A percentile compares a stretch with the other conserved stretches of the same genome.
Conservation (phyloP, 2,113 vertebrate species). For the Coracopsis vasa region DNA sequence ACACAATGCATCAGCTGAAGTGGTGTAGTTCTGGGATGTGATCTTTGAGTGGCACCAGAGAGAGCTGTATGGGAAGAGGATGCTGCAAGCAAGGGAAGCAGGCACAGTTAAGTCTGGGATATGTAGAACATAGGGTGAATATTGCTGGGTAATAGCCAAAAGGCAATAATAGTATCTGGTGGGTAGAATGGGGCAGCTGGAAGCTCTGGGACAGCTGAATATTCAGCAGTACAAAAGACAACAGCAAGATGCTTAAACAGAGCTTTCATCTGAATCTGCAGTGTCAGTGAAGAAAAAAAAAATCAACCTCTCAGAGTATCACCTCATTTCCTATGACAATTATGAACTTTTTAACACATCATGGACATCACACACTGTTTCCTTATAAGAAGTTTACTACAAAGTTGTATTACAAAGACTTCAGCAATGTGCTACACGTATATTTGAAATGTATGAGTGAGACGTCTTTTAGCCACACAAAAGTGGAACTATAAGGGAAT, state of each 20-base stretch:
- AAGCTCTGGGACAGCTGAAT: background rate
- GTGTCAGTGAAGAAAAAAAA: background rate
- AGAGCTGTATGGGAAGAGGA: background rate
- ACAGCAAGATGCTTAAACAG: background rate
- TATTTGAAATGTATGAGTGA: background rate
- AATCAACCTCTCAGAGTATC: background rate
- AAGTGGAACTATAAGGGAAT: background rate
- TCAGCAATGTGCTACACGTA: background rate
- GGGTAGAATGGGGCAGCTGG: background rate
- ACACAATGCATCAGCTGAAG: background rate
- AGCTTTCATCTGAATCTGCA: background rate
- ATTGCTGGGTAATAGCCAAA: background rate
- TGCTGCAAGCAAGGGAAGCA: background rate
- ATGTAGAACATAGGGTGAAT: background rate
- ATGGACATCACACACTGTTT: background rate
- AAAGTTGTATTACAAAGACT: background rate
- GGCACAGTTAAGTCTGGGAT: background rate
- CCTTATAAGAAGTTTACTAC: background rate
- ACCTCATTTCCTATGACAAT: background rate
- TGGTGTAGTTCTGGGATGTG: background rate
- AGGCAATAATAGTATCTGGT: background rate
- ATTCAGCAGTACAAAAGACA: background rate
- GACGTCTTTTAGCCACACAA: background rate
- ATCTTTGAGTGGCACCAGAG: slow-evolving; percentile 54
- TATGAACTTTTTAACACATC: background rate